Evolutionary conservation across 1,140 invertebrate species (phyloP).

Genomic region (Solenopsis invicta): DNA sequence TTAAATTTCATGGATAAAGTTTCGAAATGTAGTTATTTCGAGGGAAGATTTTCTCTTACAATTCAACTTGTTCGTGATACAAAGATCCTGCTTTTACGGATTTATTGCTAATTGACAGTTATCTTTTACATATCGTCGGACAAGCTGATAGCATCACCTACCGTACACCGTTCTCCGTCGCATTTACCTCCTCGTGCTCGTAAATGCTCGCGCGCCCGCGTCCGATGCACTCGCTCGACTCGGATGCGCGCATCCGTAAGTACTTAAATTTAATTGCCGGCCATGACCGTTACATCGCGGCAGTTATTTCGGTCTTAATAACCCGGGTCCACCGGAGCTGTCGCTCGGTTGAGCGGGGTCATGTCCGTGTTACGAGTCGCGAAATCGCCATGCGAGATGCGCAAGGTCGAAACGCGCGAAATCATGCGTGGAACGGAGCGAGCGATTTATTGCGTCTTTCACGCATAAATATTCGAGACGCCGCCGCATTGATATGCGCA

Average conservation of each 20-base stretch:
- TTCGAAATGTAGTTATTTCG: neutral
- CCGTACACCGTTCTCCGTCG: neutral
- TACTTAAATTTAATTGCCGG: conserved; percentile 67
- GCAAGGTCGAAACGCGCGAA: conserved; percentile 43
- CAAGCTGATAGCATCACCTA: conserved; percentile 31
- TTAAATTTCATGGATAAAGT: neutral
- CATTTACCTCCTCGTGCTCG: conserved; percentile 40
- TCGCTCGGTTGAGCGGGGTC: conserved; percentile 57
- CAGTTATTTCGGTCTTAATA: conserved; percentile 66
- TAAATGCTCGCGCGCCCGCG: conserved; percentile 10
- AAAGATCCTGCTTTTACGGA: conserved; percentile 2
- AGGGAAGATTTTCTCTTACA: neutral
- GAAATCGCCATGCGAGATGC: conserved; percentile 33
- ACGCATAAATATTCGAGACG: conserved; percentile 58
- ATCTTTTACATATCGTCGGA: conserved; percentile 14
- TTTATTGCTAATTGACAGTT: conserved; percentile 30
- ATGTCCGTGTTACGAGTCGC: conserved; percentile 58
- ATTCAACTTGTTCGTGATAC: neutral
- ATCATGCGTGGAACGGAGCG: neutral
- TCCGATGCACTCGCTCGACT: conserved; percentile 46
- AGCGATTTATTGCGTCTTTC: conserved; percentile 41
- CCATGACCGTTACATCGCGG: conserved; percentile 65
- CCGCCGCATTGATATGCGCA: conserved; percentile 43
- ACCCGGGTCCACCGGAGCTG: conserved; percentile 32
- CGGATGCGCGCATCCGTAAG: conserved; percentile 56